phyloP scores from a whole-genome alignment of 2,113 vertebrate genomes.

The Hemichromis elongatus region DNA sequence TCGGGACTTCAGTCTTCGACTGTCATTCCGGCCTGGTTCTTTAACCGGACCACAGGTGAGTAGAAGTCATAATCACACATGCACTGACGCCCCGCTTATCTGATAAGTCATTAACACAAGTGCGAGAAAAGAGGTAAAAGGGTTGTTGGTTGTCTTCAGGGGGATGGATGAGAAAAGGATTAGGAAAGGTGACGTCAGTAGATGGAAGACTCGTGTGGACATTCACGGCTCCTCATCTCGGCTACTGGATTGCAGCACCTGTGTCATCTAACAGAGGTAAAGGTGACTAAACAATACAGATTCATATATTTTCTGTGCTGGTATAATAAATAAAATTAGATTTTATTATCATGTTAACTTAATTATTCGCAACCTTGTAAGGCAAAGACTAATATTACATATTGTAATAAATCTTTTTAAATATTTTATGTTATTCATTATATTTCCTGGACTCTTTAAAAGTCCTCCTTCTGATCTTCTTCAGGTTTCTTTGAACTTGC shows the following conservation, averaged over 20 bases:
- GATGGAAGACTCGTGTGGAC: slow-evolving; percentile 77
- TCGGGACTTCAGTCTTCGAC: slow-evolving; percentile 63
- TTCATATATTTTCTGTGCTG: neutral
- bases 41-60: slow-evolving; percentile 82
- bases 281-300: neutral
- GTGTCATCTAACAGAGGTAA: slow-evolving; percentile 76
- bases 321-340: neutral
- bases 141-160: slow-evolving; percentile 55
- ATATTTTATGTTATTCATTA: neutral
- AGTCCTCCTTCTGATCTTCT: neutral
- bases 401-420: neutral
- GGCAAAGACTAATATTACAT: neutral
- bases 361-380: neutral
- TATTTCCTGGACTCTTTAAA: neutral
- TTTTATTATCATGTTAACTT: neutral
- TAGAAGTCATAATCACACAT: neutral
- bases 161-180: slow-evolving; percentile 82
- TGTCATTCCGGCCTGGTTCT: slow-evolving; percentile 82
- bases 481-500: slow-evolving; percentile 73
- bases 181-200: slow-evolving; percentile 73
- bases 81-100: neutral
- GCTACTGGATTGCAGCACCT: slow-evolving; percentile 87
- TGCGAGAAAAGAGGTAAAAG: neutral
- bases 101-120: neutral
- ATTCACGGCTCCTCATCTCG: slow-evolving; percentile 81